Evolutionary conservation across 2,797 vertebrate species (phyloP).

Genomic region (Xiphorhynchus erythropygius): DNA sequence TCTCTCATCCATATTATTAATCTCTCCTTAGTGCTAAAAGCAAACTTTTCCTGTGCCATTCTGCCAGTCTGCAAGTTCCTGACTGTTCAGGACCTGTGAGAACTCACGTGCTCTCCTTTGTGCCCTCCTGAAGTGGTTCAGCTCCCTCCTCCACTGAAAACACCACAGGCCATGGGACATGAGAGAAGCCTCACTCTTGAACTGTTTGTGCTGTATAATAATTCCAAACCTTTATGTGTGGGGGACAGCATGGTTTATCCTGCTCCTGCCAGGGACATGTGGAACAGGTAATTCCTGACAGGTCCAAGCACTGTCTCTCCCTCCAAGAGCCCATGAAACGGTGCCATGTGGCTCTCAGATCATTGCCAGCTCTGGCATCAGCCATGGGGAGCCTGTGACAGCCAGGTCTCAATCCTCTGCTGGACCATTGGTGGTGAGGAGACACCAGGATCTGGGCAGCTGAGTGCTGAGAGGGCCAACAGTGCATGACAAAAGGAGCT

Average conservation of each 20-base stretch:
- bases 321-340: not conserved
- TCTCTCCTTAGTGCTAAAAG: not conserved
- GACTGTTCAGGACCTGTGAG: not conserved
- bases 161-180: accelerated
- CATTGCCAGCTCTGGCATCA: not conserved
- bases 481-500: not conserved
- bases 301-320: not conserved
- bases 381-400: not conserved
- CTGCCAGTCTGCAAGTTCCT: not conserved
- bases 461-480: not conserved
- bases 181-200: not conserved
- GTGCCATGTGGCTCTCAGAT: not conserved
- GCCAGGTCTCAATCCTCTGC: not conserved
- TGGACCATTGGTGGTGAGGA: not conserved
- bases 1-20: not conserved
- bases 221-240: not conserved
- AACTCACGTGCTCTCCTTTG: not conserved
- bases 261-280: not conserved
- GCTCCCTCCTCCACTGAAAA: not conserved
- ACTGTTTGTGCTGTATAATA: not conserved
- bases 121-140: not conserved
- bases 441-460: not conserved
- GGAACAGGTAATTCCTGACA: not conserved
- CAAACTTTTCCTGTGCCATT: not conserved
- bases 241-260: not conserved